phyloP scores from a whole-genome alignment of 1,140 invertebrate species.

The Babylonia areolata region DNA sequence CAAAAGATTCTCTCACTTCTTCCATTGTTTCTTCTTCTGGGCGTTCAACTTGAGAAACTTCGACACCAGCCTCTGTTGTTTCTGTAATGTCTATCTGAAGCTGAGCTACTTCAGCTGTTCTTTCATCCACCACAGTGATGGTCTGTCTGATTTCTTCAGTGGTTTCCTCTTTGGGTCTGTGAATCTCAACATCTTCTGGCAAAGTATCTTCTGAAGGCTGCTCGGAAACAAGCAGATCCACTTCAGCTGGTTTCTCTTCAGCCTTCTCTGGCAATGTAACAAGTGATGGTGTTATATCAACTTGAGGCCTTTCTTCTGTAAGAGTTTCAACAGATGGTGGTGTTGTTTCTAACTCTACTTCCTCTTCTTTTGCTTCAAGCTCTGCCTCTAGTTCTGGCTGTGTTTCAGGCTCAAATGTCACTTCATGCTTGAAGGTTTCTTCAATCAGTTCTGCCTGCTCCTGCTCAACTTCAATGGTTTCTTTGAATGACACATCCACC shows the following conservation, averaged over 20 bases:
- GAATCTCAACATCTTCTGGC: conserved; percentile 38
- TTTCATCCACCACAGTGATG: conserved; percentile 38
- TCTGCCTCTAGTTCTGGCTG: conserved; percentile 38
- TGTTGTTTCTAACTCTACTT: conserved; percentile 31
- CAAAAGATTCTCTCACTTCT: conserved; percentile 41
- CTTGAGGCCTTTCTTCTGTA: conserved; percentile 25
- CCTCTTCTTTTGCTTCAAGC: conserved; percentile 26
- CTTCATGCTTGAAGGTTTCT: conserved; percentile 39
- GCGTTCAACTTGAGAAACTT: conserved; percentile 42
- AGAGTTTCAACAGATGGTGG: conserved; percentile 34
- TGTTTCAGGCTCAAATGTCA: conserved; percentile 20
- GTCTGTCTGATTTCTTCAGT: conserved; percentile 52
- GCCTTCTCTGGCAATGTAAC: conserved; percentile 17
- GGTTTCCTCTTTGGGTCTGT: conserved; percentile 47
- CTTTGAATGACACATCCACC: conserved; percentile 27
- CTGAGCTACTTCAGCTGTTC: conserved; percentile 14
- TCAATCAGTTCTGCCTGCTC: conserved; percentile 32
- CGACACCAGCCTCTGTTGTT: conserved; percentile 37
- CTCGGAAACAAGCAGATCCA: conserved; percentile 44
- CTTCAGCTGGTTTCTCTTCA: conserved; percentile 26
- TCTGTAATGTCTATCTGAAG: conserved; percentile 31
- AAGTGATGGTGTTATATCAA: conserved; percentile 23
- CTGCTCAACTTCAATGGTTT: conserved; percentile 43
- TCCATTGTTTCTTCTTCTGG: conserved; percentile 41
- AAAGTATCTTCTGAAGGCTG: conserved; percentile 36